Conservation (phyloP, 35 echinoderm and acorn worm genomes). For the Ophioderma brevispina region DNA sequence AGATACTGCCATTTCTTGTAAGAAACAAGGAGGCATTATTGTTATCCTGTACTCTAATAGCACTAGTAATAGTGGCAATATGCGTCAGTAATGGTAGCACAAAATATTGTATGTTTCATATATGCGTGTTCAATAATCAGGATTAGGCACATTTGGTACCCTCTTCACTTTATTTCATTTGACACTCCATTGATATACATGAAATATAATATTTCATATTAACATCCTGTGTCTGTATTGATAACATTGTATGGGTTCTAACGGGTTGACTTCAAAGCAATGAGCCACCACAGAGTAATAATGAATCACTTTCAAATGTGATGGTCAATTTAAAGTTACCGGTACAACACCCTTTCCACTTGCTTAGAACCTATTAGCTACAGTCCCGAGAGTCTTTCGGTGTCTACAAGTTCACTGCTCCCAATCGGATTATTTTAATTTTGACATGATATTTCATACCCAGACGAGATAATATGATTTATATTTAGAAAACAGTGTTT, state of each 20-base stretch:
- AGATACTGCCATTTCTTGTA: too few species aligned
- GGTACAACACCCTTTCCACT: not conserved
- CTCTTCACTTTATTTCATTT: too few species aligned
- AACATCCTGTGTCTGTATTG: not conserved
- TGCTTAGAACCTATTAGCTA: not conserved
- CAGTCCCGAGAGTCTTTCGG: not conserved
- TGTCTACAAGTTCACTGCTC: constrained; percentile 1
- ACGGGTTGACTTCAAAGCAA: not conserved
- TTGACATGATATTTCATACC: constrained; percentile 1
- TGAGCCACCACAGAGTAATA: not conserved
- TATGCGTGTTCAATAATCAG: too few species aligned
- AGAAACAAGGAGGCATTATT: too few species aligned
- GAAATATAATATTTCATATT: constrained; percentile 1
- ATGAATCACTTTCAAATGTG: not conserved
- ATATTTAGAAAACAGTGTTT: not conserved
- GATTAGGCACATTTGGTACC: too few species aligned
- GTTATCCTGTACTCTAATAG: too few species aligned
- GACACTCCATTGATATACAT: not conserved
- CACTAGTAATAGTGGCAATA: too few species aligned
- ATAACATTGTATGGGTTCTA: not conserved
- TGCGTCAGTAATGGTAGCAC: too few species aligned
- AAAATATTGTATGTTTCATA: too few species aligned
- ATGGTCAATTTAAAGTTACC: constrained; percentile 6
- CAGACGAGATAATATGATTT: not conserved
- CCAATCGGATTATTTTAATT: not conserved